Base-by-base conservation (phyloP, 2,888 invertebrate genomes). In the Phanerotoma sp. region DNA sequence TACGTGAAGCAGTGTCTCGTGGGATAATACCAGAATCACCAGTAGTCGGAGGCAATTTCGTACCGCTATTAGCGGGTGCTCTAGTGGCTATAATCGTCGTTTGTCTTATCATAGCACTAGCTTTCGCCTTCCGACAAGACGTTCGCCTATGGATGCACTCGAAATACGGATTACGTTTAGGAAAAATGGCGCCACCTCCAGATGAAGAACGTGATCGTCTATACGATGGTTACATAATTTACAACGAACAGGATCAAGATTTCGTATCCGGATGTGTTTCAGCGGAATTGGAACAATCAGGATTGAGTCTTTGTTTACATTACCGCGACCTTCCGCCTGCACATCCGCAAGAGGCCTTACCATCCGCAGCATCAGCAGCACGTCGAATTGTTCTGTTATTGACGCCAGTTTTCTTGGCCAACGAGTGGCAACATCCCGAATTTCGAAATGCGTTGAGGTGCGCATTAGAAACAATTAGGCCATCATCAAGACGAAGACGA, bases 201-300 rank as follows among this genome's bases (percentile, higher is more conserved):
- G 62, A 84, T 78, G 77, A 82, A 79, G 67, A 80, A 79, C 54
- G 78, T 77, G 78, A 84, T 79, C 79, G 85, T 73, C 77, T 85
- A 68, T 84, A 89, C 81, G 85, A 94, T 76, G 92, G 91, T 56
- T 94, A 93, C 79, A 84, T 94, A 73, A 86, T 91, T 60, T 94
- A 93, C 80, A 89, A 89, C 76, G 85, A 86, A 65, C 84, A 88
- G 65, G 92, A 93, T 71, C 82, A 89, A 81, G 78, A 87, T 80
- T 81, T 86, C 82, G 81, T 87, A 77, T 75, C 85, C 79, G 77
- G 87, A 80, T 77, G 86, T 81, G 70, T 91, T 79, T 80, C 86
- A 75, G 68, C 82, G 1, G 89, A 89, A 71, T 77, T 93, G 60
- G 91, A 92, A 77, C 88, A 87, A 70, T 80, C 83, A 28, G 82